Evolutionary conservation across 2,797 vertebrate species (phyloP).

Genomic region (Gobionotothen gibberifrons): DNA sequence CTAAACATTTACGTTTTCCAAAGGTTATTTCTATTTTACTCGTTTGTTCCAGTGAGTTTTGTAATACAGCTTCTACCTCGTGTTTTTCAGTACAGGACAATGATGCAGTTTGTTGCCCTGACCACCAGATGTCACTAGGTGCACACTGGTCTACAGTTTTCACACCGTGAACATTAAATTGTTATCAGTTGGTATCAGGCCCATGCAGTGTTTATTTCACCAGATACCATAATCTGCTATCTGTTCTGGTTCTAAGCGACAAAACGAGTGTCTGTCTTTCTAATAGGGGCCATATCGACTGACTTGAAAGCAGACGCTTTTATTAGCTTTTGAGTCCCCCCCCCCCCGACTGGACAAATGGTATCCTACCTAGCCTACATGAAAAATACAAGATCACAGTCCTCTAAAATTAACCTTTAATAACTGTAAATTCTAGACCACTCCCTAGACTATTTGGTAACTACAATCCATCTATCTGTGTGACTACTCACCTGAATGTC

Average conservation of each 20-base stretch:
- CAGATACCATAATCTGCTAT: neutral
- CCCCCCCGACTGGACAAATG: neutral
- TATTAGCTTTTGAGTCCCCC: neutral
- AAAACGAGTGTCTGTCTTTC: neutral
- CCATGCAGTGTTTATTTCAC: neutral
- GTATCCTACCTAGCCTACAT: neutral
- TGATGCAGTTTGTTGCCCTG: neutral
- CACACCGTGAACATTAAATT: neutral
- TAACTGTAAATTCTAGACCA: neutral
- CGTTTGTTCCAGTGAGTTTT: neutral
- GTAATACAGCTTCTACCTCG: no score
- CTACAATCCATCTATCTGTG: no score
- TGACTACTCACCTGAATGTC: neutral
- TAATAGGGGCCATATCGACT: neutral
- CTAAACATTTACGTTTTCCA: neutral
- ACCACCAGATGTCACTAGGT: conserved; percentile 50
- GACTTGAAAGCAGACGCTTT: neutral
- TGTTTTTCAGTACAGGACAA: neutral
- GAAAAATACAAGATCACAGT: neutral
- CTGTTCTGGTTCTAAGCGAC: neutral
- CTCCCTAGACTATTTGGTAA: no score
- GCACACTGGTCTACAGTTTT: no score
- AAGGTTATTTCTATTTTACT: neutral
- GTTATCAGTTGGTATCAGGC: neutral
- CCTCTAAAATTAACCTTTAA: neutral